Evolutionary conservation across 2,113 vertebrate genomes (phyloP).

Genomic region (Dipodomys merriami): DNA sequence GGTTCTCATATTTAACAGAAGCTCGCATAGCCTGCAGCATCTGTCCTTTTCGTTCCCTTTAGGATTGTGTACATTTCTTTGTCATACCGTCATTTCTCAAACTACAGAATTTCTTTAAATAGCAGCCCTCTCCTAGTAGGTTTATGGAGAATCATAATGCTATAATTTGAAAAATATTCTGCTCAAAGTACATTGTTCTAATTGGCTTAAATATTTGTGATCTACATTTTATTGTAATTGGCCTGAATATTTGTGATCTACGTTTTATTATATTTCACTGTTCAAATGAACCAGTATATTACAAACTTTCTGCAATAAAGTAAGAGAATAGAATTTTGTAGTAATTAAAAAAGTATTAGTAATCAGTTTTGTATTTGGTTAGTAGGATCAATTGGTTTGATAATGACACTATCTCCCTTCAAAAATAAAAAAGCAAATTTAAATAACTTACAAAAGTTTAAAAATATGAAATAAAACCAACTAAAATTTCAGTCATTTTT

Average conservation of each 20-base stretch:
- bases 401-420: neutral
- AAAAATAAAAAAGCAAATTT: slow-evolving; percentile 50
- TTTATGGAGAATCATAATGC: slow-evolving; percentile 63
- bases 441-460: neutral
- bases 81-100: slow-evolving; percentile 76
- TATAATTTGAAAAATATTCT: slow-evolving; percentile 71
- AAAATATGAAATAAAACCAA: neutral
- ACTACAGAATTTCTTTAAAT: slow-evolving; percentile 84
- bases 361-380: slow-evolving; percentile 16
- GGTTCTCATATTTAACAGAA: slow-evolving; percentile 88
- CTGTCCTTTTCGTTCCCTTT: slow-evolving; percentile 85
- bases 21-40: slow-evolving; percentile 89
- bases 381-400: neutral
- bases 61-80: slow-evolving; percentile 85
- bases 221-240: neutral
- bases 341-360: neutral
- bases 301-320: neutral
- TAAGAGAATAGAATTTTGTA: neutral
- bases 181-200: slow-evolving; percentile 50
- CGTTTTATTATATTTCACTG: slow-evolving; percentile 16
- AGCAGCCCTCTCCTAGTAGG: slow-evolving; percentile 73
- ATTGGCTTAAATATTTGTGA: slow-evolving; percentile 66
- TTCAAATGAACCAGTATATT: neutral
- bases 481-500: neutral
- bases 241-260: neutral